Base-by-base conservation (phyloP, 1,140 invertebrate species). In the Popillia japonica region DNA sequence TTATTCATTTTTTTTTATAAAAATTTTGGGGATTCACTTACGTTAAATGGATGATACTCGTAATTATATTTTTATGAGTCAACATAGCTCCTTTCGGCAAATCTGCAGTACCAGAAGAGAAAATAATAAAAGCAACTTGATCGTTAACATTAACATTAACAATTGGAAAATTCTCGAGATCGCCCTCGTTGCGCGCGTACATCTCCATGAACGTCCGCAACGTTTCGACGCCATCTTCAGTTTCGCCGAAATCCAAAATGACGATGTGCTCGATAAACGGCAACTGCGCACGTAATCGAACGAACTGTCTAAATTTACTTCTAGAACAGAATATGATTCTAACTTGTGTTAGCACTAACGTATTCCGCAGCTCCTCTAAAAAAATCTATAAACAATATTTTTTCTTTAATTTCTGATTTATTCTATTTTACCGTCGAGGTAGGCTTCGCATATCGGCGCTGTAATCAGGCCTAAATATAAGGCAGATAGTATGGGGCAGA, bases 81-180 rank as follows among this genome's bases (percentile, higher is more conserved):
- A 94, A 84, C 88, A 93, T n/a, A n/a, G n/a, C n/a, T n/a, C n/a
- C n/a, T n/a, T n/a, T n/a, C n/a, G n/a, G n/a, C n/a, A n/a, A n/a
- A 74, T 94, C 93, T 27, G 93, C 95, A 7, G 94, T 94, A 20
- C 93, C 93, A 3, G 89, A 90, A 7, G 88, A 89, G 80, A 88
- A 89, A 7, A 89, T 78, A n/a, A 90, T 85, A 9, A 87, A 79
- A 0, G 86, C 84, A 0, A 81, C 78, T 78, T 87, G 80, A 75
- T 82, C 68, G 6, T 75, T 76, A 0, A 74, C 9, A 74, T 81
- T 74, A 6, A 81, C 80, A 42, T 79, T 40, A 10, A 41, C 76
- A 14, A 78, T 78, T 40, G 41, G 41, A 72, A 83, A 82, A 3
- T 68, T 17, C 11, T 40, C 23, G 0, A 68, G 59, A 9, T 75